Evolutionary conservation across 2,888 invertebrate species (phyloP), one percentile per base, ranked within the genome.

Genomic region (Machimus rusticus): DNA sequence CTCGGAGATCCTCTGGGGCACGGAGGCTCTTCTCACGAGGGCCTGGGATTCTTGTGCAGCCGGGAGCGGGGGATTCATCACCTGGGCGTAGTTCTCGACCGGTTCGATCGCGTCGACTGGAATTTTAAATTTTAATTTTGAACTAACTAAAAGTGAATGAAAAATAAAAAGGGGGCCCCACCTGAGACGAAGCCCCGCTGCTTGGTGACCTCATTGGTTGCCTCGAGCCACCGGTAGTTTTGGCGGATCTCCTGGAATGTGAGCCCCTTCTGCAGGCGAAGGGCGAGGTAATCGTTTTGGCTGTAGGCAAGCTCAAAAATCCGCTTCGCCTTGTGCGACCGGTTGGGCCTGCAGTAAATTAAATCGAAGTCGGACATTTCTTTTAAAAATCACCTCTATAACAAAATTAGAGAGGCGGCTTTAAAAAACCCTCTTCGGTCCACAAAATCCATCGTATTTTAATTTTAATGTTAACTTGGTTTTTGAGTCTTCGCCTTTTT

Each of bases 171-270:
- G 51, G 9, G 19, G n/a, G 8, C 66, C 31, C 77, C 43, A 87
- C 85, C 43, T 16, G 74, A 14, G 16, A 86, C 82, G 14, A 82
- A 46, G 14, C 88, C 88, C 5, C 16, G 55, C 43, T 86, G 43
- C 57, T 86, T 88, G 0, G 86, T 88, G 14, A 55, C 31, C 31
- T 88, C 88, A 43, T 86, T 86, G n/a, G 51, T 43, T 16, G 82
- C 82, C 16, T 88, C 66, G 4, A 88, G 12, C 87, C 86, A 86
- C 55, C 81, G 76, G 34, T 86, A 88, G 46, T 86, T 86, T 57
- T 81, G 74, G 5, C 76, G 76, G 1, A 86, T 34, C 5, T 88
- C 37, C 37, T 88, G 82, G 39, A 88, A 88, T 77, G 82, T 82
- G 31, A 87, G 37, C 14, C 43, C 51, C 79, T 86, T 87, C 74